phyloP scores from a whole-genome alignment of 2,113 vertebrate genomes.

The Tetrax tetrax region DNA sequence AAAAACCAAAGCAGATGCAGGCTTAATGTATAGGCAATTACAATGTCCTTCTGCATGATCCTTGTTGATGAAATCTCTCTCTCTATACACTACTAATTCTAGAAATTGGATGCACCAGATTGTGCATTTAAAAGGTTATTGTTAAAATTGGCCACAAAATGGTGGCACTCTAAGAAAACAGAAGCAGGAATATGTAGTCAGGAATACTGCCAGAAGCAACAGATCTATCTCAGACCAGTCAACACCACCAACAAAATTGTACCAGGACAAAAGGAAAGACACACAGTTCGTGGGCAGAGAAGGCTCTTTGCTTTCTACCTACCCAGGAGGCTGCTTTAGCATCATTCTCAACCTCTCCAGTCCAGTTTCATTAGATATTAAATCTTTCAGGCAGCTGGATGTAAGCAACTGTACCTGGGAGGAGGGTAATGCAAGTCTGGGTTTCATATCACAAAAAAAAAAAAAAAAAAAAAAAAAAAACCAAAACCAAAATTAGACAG shows the following conservation, averaged over 20 bases:
- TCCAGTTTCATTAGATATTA: neutral
- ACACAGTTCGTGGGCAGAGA: neutral
- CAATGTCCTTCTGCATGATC: neutral
- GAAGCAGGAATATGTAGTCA: neutral
- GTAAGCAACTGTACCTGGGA: neutral
- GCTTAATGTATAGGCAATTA: neutral
- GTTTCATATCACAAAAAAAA: neutral
- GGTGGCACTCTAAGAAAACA: neutral
- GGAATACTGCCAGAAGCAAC: neutral
- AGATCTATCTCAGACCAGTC: neutral
- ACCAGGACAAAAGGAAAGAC: neutral
- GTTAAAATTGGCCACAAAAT: neutral
- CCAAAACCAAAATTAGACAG: neutral
- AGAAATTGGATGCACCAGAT: neutral
- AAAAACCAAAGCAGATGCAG: neutral
- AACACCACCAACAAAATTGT: neutral
- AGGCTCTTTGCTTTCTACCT: neutral
- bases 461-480: too few relatives aligned
- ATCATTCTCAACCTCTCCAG: neutral
- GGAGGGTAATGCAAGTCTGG: neutral
- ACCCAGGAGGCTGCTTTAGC: neutral
- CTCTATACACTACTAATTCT: neutral
- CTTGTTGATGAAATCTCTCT: neutral
- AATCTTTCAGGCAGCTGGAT: neutral
- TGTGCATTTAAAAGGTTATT: neutral